Percentiles rank a stretch among this genome's conserved stretches.
phyloP scores from a whole-genome alignment of 2,888 invertebrate species.

The Athripsodes cinereus region DNA sequence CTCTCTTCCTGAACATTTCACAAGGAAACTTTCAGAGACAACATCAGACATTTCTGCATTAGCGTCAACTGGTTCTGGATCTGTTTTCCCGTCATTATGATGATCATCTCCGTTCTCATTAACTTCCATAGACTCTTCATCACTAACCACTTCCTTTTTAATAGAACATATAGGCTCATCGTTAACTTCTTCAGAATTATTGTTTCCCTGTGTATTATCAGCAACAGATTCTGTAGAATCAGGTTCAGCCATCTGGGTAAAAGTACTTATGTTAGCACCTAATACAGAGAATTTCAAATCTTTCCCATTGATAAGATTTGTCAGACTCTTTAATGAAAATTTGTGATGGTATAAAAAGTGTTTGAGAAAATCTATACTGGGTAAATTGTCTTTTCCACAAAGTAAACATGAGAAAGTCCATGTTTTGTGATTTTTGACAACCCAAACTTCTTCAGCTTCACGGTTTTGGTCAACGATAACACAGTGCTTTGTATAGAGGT shows the following conservation, averaged over 20 bases:
- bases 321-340: slow-evolving; percentile 45
- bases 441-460: slow-evolving; percentile 38
- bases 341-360: slow-evolving; percentile 47
- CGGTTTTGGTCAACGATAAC: slow-evolving; percentile 36
- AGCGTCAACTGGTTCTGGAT: slow-evolving; percentile 21
- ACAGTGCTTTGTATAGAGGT: slow-evolving; percentile 43
- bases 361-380: slow-evolving; percentile 37
- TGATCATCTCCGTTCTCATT: slow-evolving; percentile 4
- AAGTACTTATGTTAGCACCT: slow-evolving; percentile 41
- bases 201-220: neutral
- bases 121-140: slow-evolving; percentile 29
- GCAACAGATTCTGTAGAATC: neutral
- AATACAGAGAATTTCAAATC: slow-evolving; percentile 39
- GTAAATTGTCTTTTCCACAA: slow-evolving; percentile 38
- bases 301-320: slow-evolving; percentile 38
- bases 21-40: slow-evolving; percentile 17
- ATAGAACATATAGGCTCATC: slow-evolving; percentile 28
- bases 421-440: slow-evolving; percentile 7
- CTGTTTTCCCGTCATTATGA: slow-evolving; percentile 1
- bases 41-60: slow-evolving; percentile 11
- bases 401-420: slow-evolving; percentile 39
- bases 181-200: slow-evolving; percentile 31
- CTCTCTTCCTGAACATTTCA: slow-evolving; percentile 38
- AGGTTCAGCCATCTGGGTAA: slow-evolving; percentile 30
- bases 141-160: slow-evolving; percentile 32